Evolutionary conservation across 2,888 invertebrate genomes (phyloP).

Genomic region (Heliconius charithonia): DNA sequence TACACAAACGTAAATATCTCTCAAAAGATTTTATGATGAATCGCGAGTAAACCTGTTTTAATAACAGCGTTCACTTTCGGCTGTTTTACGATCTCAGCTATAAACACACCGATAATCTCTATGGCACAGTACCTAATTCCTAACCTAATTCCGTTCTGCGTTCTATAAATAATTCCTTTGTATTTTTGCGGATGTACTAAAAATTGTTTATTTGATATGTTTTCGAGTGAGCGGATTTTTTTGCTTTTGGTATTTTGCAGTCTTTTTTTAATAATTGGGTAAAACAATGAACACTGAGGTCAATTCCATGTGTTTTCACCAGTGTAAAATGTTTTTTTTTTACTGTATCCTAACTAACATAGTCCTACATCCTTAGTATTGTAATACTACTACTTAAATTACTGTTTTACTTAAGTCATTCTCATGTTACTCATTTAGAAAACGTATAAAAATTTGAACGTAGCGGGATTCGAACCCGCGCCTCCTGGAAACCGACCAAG

Average conservation of each 20-base stretch:
- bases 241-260: neutral
- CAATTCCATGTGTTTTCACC: too few relatives aligned
- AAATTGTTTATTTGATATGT: neutral
- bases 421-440: too few relatives aligned
- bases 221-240: neutral
- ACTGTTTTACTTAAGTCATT: too few relatives aligned
- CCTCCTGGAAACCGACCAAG: too few relatives aligned
- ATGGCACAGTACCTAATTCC: neutral
- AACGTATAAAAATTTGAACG: too few relatives aligned
- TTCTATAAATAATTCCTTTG: constrained; percentile 48
- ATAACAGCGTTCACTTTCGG: constrained; percentile 45
- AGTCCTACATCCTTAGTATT: too few relatives aligned
- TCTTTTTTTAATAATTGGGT: neutral
- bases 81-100: constrained; percentile 42
- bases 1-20: constrained; percentile 4
- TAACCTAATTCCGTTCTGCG: constrained; percentile 41
- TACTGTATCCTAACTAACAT: too few relatives aligned
- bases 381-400: too few relatives aligned
- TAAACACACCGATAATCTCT: constrained; percentile 42
- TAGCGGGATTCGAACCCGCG: too few relatives aligned
- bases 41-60: constrained; percentile 40
- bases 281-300: neutral
- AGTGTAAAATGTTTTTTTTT: too few relatives aligned
- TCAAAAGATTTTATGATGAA: constrained; percentile 26
- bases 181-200: constrained; percentile 18